Evolutionary conservation across 2,113 vertebrate genomes (phyloP).

Genomic region (Etia nguti): DNA sequence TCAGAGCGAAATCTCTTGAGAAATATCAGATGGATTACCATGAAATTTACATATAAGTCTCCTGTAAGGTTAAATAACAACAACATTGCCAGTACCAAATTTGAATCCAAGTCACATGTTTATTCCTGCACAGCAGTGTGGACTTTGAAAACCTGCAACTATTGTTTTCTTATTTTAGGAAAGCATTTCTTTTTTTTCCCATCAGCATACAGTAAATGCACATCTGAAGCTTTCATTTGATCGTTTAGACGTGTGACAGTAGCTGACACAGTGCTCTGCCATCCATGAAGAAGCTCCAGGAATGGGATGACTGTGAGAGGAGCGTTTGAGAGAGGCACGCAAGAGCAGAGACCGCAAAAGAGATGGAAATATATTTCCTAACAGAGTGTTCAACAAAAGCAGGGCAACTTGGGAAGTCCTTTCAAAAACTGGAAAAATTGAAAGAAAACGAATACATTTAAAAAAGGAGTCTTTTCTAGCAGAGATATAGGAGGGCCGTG

Average conservation of each 20-base stretch:
- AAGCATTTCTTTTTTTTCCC: background rate
- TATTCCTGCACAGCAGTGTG: background rate
- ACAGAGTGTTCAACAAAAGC: background rate
- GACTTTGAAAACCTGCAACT: background rate
- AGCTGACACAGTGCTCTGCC: conserved; percentile 43
- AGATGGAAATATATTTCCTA: background rate
- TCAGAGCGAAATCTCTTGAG: background rate
- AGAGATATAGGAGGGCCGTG: fast-evolving
- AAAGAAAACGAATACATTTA: background rate
- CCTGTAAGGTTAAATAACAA: background rate
- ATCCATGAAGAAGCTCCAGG: conserved; percentile 34
- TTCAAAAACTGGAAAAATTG: background rate
- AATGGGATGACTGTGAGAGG: background rate
- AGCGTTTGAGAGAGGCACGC: background rate
- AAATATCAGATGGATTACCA: background rate
- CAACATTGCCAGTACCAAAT: background rate
- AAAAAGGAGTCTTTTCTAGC: background rate
- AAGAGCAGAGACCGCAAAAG: background rate
- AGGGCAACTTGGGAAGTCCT: background rate
- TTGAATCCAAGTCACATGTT: background rate
- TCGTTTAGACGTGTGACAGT: conserved; percentile 41
- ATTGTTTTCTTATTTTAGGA: background rate
- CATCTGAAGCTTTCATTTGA: conserved; percentile 27
- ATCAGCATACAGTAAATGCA: conserved; percentile 33
- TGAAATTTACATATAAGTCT: background rate